A percentile compares a stretch with the other conserved stretches of the same genome.
Conservation (phyloP, 2,888 invertebrate genomes). For the Eueremaeus valkanovi region DNA sequence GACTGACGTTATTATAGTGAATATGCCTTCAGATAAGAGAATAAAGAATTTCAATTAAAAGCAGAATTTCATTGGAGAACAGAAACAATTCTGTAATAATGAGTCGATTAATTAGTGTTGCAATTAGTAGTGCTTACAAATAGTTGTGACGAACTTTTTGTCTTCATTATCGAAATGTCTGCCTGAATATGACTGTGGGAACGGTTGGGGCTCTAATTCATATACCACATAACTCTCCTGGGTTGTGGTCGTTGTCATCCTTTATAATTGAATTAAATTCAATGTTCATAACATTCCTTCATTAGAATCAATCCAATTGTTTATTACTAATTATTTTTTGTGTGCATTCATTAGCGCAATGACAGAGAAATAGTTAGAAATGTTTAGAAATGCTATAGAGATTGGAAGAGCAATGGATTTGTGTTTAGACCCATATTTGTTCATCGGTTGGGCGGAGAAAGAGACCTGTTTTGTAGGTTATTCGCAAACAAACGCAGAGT, state of each 20-base stretch:
- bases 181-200: background rate
- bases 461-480: background rate
- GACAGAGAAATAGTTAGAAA: background rate
- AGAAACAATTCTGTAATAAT: background rate
- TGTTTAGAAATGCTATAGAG: too few species aligned
- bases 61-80: background rate
- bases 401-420: background rate
- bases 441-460: background rate
- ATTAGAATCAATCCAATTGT: background rate
- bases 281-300: background rate
- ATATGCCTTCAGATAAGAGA: background rate
- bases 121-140: slow-evolving; percentile 5
- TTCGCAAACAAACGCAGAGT: background rate
- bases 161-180: background rate
- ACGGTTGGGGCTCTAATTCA: background rate
- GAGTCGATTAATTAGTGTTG: background rate
- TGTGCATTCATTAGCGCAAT: background rate
- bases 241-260: background rate
- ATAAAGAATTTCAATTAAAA: background rate
- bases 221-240: slow-evolving; percentile 10
- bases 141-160: slow-evolving; percentile 2
- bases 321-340: background rate
- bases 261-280: background rate
- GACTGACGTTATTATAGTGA: background rate
- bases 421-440: background rate